Evolutionary conservation across 37 sponge, comb jelly and placozoan genomes (phyloP), one percentile per base, ranked within the genome.

Genomic region (Crambe crambe): DNA sequence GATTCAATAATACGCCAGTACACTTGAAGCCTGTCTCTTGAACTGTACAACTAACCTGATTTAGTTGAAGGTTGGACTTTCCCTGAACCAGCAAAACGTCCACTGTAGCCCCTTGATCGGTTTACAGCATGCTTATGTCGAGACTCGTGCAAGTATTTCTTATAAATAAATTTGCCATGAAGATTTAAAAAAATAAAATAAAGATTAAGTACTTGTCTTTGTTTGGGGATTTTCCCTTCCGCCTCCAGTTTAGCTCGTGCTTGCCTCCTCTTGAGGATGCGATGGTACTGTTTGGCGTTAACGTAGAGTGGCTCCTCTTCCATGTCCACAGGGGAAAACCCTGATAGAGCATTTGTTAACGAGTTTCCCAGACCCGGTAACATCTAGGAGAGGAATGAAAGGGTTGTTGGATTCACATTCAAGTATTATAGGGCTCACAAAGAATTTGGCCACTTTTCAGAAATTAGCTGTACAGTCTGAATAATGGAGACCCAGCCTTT

Each of bases 241-340:
- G 85, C 89, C 60, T 97, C 95, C 22, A 97, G 82, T 44, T 88
- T 95, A 25, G 98, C 93, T 25, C 98, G 31, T 27, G 95, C 93
- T 56, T 97, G 93, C 31, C 98, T 83, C 17, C 98, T 73, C 80
- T 95, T 97, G 35, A 97, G 68, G 66, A 97, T 97, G 25, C 98
- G 69, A 59, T 95, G 89, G 78, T 97, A 97, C 83, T 97, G 98
- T 76, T 97, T 97, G 35, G 98, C 98, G 39, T 97, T 97, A 40
- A 97, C 98, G 68, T 97, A 97, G 44, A 95, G 79, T 10, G 98
- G 98, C 58, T 97, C 98, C 68, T 97, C 98, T 39, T 94, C 97
- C 51, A 80, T 57, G 43, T 87, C 88, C 1, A 82, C 82, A 74
- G 32, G 3, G 1, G 88, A 73, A 47, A 87, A 77, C 36, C 82